Evolutionary conservation across 2,113 vertebrate genomes (phyloP), one percentile per base, ranked within the genome.

Genomic region (Etheostoma cragini): DNA sequence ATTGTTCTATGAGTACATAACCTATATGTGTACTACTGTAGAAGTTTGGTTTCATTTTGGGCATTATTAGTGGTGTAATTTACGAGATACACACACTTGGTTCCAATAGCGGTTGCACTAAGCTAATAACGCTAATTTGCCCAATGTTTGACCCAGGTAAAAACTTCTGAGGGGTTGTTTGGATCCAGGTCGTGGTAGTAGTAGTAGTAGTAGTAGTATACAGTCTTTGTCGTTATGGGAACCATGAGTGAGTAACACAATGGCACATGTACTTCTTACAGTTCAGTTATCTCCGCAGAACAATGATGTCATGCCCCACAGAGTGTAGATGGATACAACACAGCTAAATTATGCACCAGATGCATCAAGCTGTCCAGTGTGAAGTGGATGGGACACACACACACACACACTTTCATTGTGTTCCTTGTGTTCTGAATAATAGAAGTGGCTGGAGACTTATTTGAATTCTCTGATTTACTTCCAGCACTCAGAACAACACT

Each of bases 391-490:
- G 63, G 57, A 69, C 64, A 53, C 42, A 72, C 58, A 78, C 71
- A 71, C 21, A 47, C 16, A n/a, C 24, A 35, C 54, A 17, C 45
- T 87, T 90, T 82, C 65, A 56, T 86, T 87, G 91, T 89, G 86
- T 86, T 89, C 46, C 75, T 72, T 49, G 68, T 91, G 83, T 88
- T 72, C 35, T 92, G 82, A 94, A 94, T 94, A 92, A 92, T 94
- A 88, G 87, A 94, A 78, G 85, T 82, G 81, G 21, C 82, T 65
- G 11, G 90, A 94, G 85, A 88, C 87, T 86, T 88, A 77, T 70
- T 70, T 87, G 84, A 85, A 92, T 88, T 84, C 91, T 91, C 90
- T 87, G 80, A 89, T 91, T 92, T 92, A 93, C 90, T 93, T 91
- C 60, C 76, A 88, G 92, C 85, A 88, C 92, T 93, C 81, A 89